Evolutionary conservation across 2,888 invertebrate species (phyloP), one percentile per base, ranked within the genome.

Genomic region (Melolontha melolontha): DNA sequence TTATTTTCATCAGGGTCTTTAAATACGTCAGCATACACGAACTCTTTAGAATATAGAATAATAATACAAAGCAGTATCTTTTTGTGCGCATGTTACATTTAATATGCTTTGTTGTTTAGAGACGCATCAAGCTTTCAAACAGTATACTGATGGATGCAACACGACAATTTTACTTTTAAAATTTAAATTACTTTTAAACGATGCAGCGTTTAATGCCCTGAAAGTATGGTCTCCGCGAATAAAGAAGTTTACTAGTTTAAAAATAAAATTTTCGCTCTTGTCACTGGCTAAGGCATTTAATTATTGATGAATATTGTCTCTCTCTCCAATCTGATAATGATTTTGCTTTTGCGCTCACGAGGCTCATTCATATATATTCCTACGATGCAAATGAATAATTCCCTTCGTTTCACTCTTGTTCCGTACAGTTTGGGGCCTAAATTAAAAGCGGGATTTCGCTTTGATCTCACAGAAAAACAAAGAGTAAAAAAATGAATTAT

Each of bases 371-470:
- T 55, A 55, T 55, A 55, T 55, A 34, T 34, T 34, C 34, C 34
- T 55, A 40, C 40, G 40, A 55, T 16, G 16, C 41, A 55, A 17
- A 55, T 55, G 40, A 55, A 55, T 55, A 55, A 55, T 55, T 55
- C 55, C n/a, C 12, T 17, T 29, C 41, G 17, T 41, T 55, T 55
- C 55, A 34, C 10, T 34, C 22, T 34, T 34, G 34, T 34, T 34
- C 34, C 1, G 22, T 40, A 40, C 17, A 47, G 17, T n/a, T 34
- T 34, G 8, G 47, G 17, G 11, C 22, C 17, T 17, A 55, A 55
- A 17, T 55, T 17, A 40, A 55, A 55, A 55, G 8, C 11, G 55
- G 40, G 17, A 4, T 55, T 47, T 10, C 41, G 22, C 55, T 55
- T 55, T 55, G 55, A 55, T 22, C 40, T 55, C 34, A 1, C 11